These are phyloP conservation scores for Meloidogyne floridensis DNA, from an alignment of 1,140 invertebrate genomes.

Conservation along the genomic window DNA sequence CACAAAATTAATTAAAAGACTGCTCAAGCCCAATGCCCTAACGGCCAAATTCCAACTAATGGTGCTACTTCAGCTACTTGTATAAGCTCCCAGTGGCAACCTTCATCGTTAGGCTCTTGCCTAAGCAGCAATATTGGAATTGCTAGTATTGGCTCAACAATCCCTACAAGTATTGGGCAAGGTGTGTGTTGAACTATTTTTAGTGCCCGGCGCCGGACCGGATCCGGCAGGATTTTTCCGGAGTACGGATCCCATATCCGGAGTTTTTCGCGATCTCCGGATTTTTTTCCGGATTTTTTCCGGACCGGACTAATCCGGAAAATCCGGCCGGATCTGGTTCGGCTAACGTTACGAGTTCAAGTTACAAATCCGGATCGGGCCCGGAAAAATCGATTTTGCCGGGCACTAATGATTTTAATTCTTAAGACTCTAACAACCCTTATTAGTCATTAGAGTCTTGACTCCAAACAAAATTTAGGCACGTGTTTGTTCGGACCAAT, in stretches of 20 bases:
- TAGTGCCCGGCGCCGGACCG: too few relatives aligned
- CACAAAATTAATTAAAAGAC: conserved; percentile 16
- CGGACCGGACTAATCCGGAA: too few relatives aligned
- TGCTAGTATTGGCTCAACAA: neutral
- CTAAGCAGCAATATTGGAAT: neutral
- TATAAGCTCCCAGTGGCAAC: conserved; percentile 20
- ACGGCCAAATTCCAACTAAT: conserved; percentile 26
- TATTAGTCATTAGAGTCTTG: neutral
- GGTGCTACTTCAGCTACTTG: conserved; percentile 5
- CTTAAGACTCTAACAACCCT: neutral
- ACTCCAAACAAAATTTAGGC: neutral
- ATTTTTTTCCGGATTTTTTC: too few relatives aligned
- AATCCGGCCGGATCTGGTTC: too few relatives aligned
- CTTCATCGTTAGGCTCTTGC: neutral
- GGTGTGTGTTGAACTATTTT: neutral
- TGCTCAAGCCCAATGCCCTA: conserved; percentile 35
- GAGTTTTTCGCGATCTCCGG: too few relatives aligned
- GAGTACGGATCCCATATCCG: too few relatives aligned
- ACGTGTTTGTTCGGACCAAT: conserved; percentile 23
- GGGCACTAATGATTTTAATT: neutral
- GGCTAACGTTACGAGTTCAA: too few relatives aligned
- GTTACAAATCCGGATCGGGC: too few relatives aligned
- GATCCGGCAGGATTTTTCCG: too few relatives aligned
- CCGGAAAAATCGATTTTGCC: too few relatives aligned
- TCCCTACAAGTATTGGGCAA: neutral